A percentile compares a stretch with the other conserved stretches of the same genome.
phyloP scores from a whole-genome alignment of 2,113 vertebrate species.

The Procavia capensis region DNA sequence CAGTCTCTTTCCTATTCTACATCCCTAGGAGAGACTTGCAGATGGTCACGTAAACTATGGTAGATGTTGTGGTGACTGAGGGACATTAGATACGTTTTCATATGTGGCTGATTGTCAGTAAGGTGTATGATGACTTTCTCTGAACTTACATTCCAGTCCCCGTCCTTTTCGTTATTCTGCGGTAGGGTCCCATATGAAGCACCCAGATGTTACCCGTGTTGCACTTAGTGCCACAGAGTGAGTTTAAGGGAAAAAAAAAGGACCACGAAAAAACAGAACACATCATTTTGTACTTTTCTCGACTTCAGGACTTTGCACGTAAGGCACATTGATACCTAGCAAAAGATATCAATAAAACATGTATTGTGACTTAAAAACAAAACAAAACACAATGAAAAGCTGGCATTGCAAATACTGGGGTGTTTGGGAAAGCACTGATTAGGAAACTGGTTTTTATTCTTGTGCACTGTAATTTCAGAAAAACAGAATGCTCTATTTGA shows the following conservation, averaged over 20 bases:
- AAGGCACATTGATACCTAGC: neutral
- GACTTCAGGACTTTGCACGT: neutral
- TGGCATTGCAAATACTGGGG: neutral
- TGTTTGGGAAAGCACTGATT: neutral
- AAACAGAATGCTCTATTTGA: neutral
- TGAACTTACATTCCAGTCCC: neutral
- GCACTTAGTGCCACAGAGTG: neutral
- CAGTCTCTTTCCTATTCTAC: neutral
- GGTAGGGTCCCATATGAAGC: neutral
- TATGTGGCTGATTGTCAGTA: neutral
- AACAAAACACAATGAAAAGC: too few relatives aligned
- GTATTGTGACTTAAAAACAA: too few relatives aligned
- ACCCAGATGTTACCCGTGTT: neutral
- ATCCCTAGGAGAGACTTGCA: neutral
- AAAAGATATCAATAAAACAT: neutral
- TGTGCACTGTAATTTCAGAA: neutral
- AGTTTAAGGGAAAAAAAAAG: constrained; percentile 15
- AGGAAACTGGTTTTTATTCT: neutral
- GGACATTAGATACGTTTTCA: neutral
- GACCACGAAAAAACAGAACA: neutral
- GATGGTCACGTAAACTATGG: neutral
- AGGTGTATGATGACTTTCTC: neutral
- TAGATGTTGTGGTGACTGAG: neutral
- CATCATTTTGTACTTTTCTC: neutral
- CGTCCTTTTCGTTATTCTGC: neutral